Evolutionary conservation across 2,113 vertebrate genomes (phyloP).

Genomic region (Chaetorhynchus papuensis): DNA sequence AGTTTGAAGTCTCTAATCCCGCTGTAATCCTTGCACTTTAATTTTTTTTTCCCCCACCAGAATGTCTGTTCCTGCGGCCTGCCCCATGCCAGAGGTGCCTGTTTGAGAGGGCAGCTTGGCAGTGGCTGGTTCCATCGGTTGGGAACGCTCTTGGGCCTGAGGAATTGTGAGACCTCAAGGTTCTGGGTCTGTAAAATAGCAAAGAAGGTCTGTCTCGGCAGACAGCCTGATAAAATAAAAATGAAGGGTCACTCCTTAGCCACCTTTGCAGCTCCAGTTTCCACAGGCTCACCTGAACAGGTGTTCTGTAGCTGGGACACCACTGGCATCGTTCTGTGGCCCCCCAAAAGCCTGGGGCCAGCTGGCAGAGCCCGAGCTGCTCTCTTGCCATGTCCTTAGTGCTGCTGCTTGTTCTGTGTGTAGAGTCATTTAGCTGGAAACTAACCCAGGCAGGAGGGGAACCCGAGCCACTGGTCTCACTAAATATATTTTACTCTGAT

Average conservation of each 20-base stretch:
- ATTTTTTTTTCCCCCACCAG: neutral
- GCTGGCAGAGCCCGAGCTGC: accelerated
- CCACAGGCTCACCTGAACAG: neutral
- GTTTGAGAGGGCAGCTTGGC: neutral
- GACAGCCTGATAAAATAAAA: neutral
- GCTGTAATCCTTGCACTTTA: accelerated
- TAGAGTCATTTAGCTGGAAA: neutral
- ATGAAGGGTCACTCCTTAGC: neutral
- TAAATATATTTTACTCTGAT: too few relatives aligned
- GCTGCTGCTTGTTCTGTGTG: neutral
- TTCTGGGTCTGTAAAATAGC: neutral
- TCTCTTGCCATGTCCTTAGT: too few relatives aligned
- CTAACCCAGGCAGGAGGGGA: neutral
- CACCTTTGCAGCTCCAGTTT: neutral
- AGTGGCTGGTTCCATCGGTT: neutral
- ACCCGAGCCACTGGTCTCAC: neutral
- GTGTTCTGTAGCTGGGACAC: neutral
- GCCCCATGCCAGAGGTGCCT: too few relatives aligned
- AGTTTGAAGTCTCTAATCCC: neutral
- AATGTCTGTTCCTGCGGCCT: neutral
- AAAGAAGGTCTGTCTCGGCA: accelerated
- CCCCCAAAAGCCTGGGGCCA: neutral
- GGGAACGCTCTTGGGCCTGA: accelerated
- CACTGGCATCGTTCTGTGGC: accelerated
- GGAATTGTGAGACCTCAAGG: neutral